Evolutionary conservation across 1,140 invertebrate species (phyloP), one percentile per base, ranked within the genome.

Genomic region (Ylistrum balloti): DNA sequence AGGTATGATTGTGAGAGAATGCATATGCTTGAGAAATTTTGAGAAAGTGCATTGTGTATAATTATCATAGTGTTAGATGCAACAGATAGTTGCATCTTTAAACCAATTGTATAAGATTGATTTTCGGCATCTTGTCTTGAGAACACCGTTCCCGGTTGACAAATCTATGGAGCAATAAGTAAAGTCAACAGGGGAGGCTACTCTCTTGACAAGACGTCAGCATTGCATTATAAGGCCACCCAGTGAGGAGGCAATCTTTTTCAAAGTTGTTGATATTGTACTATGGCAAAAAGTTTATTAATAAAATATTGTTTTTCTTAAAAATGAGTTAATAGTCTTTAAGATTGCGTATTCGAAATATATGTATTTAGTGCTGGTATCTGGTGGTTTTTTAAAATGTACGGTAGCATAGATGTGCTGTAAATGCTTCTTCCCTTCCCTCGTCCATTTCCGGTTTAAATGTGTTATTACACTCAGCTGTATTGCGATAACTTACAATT

Each of bases 241-340:
- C 56, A 28, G 28, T 74, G n/a, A 74, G 56, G 56, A 74, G 56
- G 56, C 56, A 74, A 74, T 74, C n/a, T 74, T 56, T n/a, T 74
- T 74, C 56, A 74, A 74, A 74, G 56, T 74, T 74, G 56, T 74
- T 74, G 56, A 74, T 74, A 74, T 74, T 74, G 56, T 74, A 74
- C 9, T 74, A 74, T 74, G 56, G 56, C 56, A 74, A 74, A 74
- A 74, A 74, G 56, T 74, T 74, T 74, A 74, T 74, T 74, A 74
- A 74, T 74, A 74, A 74, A 74, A 74, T 74, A 74, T 74, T 74
- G 56, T 74, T 74, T 74, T 74, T 74, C 56, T 74, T 28, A 74
- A 74, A 28, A 74, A 74, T 45, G 56, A 74, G 22, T 74, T 74
- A 2, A 74, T 74, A n/a, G n/a, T n/a, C n/a, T n/a, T n/a, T n/a